Percentiles rank a stretch among this genome's conserved stretches.
phyloP scores from a whole-genome alignment of 1,140 invertebrate genomes.

The Gonatopus flavifemur region DNA sequence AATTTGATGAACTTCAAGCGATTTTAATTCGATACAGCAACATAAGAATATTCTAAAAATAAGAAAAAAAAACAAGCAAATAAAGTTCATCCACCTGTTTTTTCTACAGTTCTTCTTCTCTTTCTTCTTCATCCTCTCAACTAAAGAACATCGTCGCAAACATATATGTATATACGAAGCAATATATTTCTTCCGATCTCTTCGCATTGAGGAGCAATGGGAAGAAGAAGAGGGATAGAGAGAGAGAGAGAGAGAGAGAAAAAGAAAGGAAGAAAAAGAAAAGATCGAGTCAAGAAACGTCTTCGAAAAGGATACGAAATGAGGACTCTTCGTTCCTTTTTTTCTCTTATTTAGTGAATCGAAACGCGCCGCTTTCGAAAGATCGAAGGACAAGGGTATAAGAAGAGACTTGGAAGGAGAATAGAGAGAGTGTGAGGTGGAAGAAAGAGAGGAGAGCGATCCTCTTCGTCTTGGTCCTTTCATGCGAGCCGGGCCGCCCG shows the following conservation, averaged over 20 bases:
- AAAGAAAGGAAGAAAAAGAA: neutral
- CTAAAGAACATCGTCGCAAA: neutral
- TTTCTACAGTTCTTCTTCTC: neutral
- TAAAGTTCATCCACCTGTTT: neutral
- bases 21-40: too few species aligned
- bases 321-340: slow-evolving; percentile 1
- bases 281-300: neutral
- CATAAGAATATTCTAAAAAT: neutral
- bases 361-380: slow-evolving; percentile 10
- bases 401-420: slow-evolving; percentile 2
- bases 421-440: slow-evolving; percentile 8
- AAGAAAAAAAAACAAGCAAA: neutral
- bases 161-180: too few species aligned
- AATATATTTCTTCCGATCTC: neutral
- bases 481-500: slow-evolving; percentile 57
- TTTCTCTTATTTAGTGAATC: slow-evolving; percentile 23
- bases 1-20: neutral
- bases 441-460: neutral
- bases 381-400: slow-evolving; percentile 16
- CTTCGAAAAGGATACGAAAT: neutral
- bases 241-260: neutral
- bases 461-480: slow-evolving; percentile 43
- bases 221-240: neutral
- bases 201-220: too few species aligned
- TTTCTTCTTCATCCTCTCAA: slow-evolving; percentile 7